Evolutionary conservation across 2,888 invertebrate species (phyloP).

Genomic region (Lydus trimaculatus): DNA sequence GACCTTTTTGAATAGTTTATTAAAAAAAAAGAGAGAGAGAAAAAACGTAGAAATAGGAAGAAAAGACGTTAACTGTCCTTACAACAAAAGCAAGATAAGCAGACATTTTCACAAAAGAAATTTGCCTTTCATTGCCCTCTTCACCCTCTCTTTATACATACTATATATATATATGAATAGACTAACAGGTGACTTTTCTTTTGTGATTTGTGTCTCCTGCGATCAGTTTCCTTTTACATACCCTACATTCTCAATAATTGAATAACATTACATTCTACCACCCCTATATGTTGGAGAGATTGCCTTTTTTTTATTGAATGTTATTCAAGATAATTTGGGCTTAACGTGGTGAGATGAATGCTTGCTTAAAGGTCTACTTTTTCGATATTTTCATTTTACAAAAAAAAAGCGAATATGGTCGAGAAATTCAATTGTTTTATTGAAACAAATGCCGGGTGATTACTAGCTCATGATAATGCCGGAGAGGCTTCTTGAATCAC

Average conservation of each 20-base stretch:
- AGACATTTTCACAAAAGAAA: conserved; percentile 4
- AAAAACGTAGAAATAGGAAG: neutral
- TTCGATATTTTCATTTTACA: neutral
- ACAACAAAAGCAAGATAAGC: neutral
- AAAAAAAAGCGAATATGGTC: too few relatives aligned
- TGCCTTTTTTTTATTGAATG: neutral
- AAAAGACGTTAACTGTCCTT: neutral
- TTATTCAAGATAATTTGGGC: too few relatives aligned
- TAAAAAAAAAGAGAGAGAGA: neutral
- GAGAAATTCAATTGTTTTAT: conserved; percentile 37
- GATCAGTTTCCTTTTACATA: neutral
- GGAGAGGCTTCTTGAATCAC: conserved; percentile 27
- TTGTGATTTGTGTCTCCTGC: neutral
- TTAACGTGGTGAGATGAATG: neutral
- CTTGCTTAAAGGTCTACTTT: neutral
- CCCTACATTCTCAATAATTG: neutral
- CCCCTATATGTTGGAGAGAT: neutral
- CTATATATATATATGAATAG: neutral
- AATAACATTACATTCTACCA: neutral
- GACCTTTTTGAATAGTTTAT: conserved; percentile 2
- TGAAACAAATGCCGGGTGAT: conserved; percentile 37
- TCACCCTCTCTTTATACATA: neutral
- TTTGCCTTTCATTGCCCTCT: neutral
- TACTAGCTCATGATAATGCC: conserved; percentile 25
- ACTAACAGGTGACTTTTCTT: conserved; percentile 2